Evolutionary conservation across 2,113 vertebrate genomes (phyloP).

Genomic region (Tachycineta bicolor): DNA sequence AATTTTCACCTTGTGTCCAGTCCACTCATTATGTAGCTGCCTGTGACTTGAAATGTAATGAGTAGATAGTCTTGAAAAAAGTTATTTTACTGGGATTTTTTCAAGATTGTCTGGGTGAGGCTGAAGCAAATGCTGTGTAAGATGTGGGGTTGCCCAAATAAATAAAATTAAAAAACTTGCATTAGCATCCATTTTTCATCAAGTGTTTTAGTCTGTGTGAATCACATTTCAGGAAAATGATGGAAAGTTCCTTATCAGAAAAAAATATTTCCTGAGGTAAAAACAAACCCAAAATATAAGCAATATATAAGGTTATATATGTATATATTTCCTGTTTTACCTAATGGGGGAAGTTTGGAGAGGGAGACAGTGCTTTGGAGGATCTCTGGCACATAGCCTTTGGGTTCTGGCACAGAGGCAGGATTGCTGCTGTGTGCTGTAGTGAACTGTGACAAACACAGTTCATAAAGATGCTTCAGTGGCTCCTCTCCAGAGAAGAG

Average conservation of each 20-base stretch:
- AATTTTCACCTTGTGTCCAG: not conserved
- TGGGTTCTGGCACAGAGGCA: not conserved
- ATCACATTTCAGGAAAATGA: not conserved
- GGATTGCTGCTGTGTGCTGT: not conserved
- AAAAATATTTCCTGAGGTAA: not conserved
- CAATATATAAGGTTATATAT: not conserved
- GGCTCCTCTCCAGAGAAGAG: not conserved
- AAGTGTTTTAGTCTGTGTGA: not conserved
- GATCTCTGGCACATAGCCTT: not conserved
- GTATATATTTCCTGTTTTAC: not conserved
- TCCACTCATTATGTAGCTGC: not conserved
- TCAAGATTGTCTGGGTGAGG: not conserved
- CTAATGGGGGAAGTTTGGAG: not conserved
- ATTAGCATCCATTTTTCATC: not conserved
- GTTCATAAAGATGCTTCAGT: not conserved
- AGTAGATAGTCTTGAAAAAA: not conserved
- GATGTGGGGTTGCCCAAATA: not conserved
- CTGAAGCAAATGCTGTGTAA: not conserved
- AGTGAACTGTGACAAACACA: not conserved
- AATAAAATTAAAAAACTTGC: not conserved
- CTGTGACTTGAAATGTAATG: not conserved
- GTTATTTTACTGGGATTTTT: not conserved
- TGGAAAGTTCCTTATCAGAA: not conserved
- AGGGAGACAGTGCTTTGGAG: rapidly evolving
- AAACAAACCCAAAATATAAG: not conserved